A percentile compares a stretch with the other conserved stretches of the same genome.
phyloP scores from a whole-genome alignment of 92 coral and sea anemone genomes.

The Montipora capitata region DNA sequence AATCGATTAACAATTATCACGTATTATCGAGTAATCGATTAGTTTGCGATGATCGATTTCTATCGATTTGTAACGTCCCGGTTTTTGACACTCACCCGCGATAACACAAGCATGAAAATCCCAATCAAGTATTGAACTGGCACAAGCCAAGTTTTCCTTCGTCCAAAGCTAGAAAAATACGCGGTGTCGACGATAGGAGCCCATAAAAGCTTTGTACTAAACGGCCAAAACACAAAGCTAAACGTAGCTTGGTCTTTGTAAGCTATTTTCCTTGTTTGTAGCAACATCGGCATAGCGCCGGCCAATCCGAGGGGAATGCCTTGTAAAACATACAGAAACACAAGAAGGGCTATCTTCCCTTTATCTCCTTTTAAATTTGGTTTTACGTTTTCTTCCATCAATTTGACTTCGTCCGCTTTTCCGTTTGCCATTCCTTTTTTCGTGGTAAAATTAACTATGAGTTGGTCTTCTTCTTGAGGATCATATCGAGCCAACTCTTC shows the following conservation, averaged over 20 bases:
- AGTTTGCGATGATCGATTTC: too few relatives aligned
- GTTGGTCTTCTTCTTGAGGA: background rate
- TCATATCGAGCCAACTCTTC: background rate
- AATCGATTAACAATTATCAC: too few relatives aligned
- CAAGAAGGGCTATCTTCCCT: constrained; percentile 81
- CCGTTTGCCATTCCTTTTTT: background rate
- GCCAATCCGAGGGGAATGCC: constrained; percentile 96
- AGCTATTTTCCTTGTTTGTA: constrained; percentile 87
- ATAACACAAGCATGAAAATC: constrained; percentile 84
- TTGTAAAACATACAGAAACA: constrained; percentile 91
- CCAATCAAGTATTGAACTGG: constrained; percentile 96
- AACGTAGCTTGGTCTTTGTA: constrained; percentile 96
- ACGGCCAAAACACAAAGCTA: constrained; percentile 98
- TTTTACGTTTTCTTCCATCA: constrained; percentile 13
- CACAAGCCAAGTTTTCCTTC: constrained; percentile 95
- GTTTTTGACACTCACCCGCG: constrained; percentile 69
- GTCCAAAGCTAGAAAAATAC: constrained; percentile 88
- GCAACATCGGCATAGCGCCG: constrained; percentile 92
- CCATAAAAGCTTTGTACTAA: constrained; percentile 95
- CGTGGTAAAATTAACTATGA: background rate
- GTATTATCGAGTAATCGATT: too few relatives aligned
- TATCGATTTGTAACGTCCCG: too few relatives aligned
- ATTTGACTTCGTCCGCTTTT: background rate
- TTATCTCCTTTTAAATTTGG: constrained; percentile 61
- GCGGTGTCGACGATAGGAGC: constrained; percentile 98